These are phyloP conservation scores for Eubucco bourcierii DNA, from an alignment of 2,113 vertebrate genomes.

Conservation along the genomic window DNA sequence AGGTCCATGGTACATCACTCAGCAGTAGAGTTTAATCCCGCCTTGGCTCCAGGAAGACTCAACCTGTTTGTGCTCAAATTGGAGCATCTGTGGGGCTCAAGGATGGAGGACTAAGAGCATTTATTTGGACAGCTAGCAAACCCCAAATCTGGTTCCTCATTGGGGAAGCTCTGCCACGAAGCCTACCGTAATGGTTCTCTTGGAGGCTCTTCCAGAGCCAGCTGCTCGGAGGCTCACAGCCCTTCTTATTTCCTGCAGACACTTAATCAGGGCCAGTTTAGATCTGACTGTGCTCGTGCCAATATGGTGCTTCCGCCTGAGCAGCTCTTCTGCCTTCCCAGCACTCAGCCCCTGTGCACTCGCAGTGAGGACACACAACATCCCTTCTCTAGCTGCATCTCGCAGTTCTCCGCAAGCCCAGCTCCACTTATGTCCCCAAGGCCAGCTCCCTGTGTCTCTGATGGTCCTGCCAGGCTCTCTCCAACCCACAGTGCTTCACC, in stretches of 20 bases:
- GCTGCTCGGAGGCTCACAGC: background rate
- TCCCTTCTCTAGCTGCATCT: background rate
- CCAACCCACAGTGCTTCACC: accelerated
- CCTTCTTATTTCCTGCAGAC: slow-evolving; percentile 26
- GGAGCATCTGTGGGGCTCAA: background rate
- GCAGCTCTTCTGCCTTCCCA: background rate
- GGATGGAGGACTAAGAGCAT: background rate
- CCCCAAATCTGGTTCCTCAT: background rate
- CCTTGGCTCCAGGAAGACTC: background rate
- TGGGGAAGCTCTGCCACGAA: background rate
- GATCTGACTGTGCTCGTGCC: background rate
- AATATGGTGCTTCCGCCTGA: background rate
- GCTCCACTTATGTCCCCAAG: accelerated
- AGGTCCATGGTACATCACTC: background rate
- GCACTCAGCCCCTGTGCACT: background rate
- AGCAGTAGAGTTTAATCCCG: background rate
- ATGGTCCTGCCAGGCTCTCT: accelerated
- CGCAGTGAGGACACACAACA: accelerated
- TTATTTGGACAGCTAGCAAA: background rate
- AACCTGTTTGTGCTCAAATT: background rate
- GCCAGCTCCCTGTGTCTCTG: accelerated
- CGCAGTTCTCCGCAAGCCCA: accelerated
- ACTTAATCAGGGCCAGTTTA: background rate
- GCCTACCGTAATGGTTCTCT: background rate
- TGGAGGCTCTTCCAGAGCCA: slow-evolving; percentile 12